Base-by-base conservation (phyloP, 2,797 vertebrate genomes). In the Sphenopsis melanotis region DNA sequence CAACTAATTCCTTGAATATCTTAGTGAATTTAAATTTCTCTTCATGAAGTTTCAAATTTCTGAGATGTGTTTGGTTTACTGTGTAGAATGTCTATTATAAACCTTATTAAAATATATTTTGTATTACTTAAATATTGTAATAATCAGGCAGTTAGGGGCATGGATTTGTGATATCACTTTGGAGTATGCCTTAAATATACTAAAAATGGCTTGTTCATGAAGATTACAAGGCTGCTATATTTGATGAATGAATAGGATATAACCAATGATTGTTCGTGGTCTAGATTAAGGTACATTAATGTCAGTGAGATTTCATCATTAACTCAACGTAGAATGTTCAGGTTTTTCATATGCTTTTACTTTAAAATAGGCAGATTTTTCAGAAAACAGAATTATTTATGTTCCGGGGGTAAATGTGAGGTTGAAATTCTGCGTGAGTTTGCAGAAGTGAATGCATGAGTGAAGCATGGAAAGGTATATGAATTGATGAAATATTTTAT, bases 201-300 rank as follows among this genome's bases (percentile, higher is more conserved):
- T 57, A 39, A 63, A 79, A 75, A 69, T 49, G n/a, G 1, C 37
- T 94, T 4, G 8, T 30, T 74, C 23, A 3, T 53, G 39, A 29
- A 15, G 24, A 20, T 65, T 8, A 14, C 4, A 2, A 60, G n/a
- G 42, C 44, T 71, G 53, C 63, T 57, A 11, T 27, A 8, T 91
- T 44, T 52, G 24, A 22, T 89, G 23, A 64, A 37, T 34, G 1
- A 52, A 26, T 47, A 32, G 3, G 17, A 5, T 55, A 11, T 12
- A 21, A 24, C 27, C 17, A n/a, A 11, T 63, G 2, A 36, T 57
- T 53, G 0, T 12, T 90, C 0, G 0, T 49, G 7, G 2, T 72
- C n/a, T 87, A 36, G 21, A 83, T 19, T 16, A 63, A 70, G 12
- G 2, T n/a, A 42, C 2, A 8, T 4, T 69, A 21, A 36, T 26